Base-by-base conservation (phyloP, 1,140 invertebrate genomes). In the Cotesia vestalis region DNA sequence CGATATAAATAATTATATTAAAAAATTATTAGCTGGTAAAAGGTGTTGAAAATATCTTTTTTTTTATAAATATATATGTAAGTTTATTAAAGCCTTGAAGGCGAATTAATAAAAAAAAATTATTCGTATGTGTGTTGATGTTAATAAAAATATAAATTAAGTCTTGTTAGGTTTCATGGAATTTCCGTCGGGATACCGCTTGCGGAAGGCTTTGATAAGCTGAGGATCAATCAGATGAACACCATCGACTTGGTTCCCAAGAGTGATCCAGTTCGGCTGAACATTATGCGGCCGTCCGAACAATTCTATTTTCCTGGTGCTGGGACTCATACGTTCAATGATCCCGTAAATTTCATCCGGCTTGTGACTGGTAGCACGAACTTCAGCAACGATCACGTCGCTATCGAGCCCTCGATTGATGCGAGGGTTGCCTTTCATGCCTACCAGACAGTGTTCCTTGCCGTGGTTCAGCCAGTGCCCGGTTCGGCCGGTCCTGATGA, bases 401-500 rank as follows among this genome's bases (percentile, higher is more conserved):
- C 96, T 98, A 85, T 99, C 98, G 8, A 99, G 86, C 0, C 97
- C 96, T 51, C 95, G 89, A 87, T 99, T 99, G 12, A 98, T 89
- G 70, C 93, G 90, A 0, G 96, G 96, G 86, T 94, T 95, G 0
- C 97, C 98, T 86, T 99, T 99, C 91, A 97, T 96, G 17, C 97
- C 97, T 67, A 94, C 96, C 75, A 99, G 86, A 88, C 98, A 99
- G 82, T 99, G 98, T 84, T 99, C 98, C 85, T 99, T 99, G 12
- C 97, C 98, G 84, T 99, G 98, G 85, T 99, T 99, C 3, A 99
- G 86, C 98, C 98, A 99, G 88, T 99, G 98, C 0, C 97, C 97
- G 0, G 97, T 98, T 69, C 97, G 89, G 1, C 97, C 98, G 0
- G 98, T 99, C 61, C 98, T 89, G 77, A 99, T 99, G 73, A 99